Evolutionary conservation across 2,113 vertebrate species (phyloP), one percentile per base, ranked within the genome.

Genomic region (Rhinolophus sinicus): DNA sequence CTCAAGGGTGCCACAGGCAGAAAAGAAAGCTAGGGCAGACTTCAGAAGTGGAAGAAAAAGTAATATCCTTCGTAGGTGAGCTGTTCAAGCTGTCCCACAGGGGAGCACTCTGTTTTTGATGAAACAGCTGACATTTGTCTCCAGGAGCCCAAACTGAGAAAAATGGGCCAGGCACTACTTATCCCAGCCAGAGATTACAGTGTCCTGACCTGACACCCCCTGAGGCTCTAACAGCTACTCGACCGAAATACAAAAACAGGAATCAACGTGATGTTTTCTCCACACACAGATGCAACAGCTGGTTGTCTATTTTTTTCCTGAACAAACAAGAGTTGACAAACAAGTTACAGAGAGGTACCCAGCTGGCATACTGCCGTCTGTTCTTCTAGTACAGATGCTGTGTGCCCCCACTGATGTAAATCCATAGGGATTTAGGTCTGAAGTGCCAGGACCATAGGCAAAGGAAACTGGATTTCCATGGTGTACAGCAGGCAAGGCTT

Each of bases 61-160:
- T 16, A 65, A 85, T 88, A 64, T 38, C 88, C 95, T 92, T 96
- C 96, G 33, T 19, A 70, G 72, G 80, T 72, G 92, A 97, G 85
- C 69, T 30, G 93, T 26, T 80, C 33, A 44, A 69, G 65, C 65
- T 3, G 21, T 35, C 93, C 94, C 87, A 30, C 77, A 0, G 88
- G 92, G 77, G 58, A 92, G 40, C 52, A 28, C 78, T 95, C 93
- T 21, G 92, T 38, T 94, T 86, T 58, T 86, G 90, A 96, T 88
- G 95, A 86, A 94, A 92, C 88, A 75, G 93, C 85, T 90, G 94
- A 96, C 33, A 3, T 80, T 69, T 30, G 33, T 92, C 73, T 97
- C 94, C 94, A 26, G 85, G 93, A 93, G 88, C 54, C 60, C 95
- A 83, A 26, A 70, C 73, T 26, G 92, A 92, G 90, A 52, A 84